Evolutionary conservation across 2,797 vertebrate genomes (phyloP), one percentile per base, ranked within the genome.

Genomic region (Hylomyscus alleni): DNA sequence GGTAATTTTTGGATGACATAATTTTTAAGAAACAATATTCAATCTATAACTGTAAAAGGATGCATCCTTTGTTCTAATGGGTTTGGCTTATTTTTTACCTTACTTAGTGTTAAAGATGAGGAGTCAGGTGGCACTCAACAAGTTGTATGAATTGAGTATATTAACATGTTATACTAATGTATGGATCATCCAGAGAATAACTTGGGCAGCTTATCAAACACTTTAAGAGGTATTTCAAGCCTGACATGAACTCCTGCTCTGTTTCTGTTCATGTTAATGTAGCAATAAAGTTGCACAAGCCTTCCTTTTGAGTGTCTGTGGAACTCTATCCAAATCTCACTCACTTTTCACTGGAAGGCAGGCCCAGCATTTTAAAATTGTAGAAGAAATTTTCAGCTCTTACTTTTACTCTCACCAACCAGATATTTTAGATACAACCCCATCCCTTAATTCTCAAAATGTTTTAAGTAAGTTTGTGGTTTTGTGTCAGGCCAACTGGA

Each of bases 251-350:
- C 34, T 89, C 54, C 54, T 82, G 22, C 4, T 60, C 22, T 17
- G 13, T 40, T 47, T 75, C 10, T 76, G n/a, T 26, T 15, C 17
- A 69, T 69, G 84, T 87, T 1, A 80, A 10, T 6, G 1, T 15
- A 11, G 0, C 8, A 47, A 62, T 75, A 76, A n/a, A 0, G 6
- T 37, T 73, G 12, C 6, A n/a, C 11, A 40, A 37, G 2, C 2
- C 44, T 94, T 54, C 7, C 8, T 72, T 40, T 67, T 54, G 54
- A 31, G 60, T 24, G 1, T 56, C 12, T 29, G 4, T 40, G 24
- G 47, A 82, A 29, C 6, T 77, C 15, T 75, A 56, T n/a, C 0
- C 6, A 10, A 10, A 87, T 34, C 37, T 69, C 7, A 65, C 60
- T 77, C 19, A 3, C 19, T 89, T 87, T 78, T 89, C 40, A 47